A percentile compares a stretch with the other conserved stretches of the same genome.
phyloP scores from a whole-genome alignment of 2,888 invertebrate genomes.

The Scaptomyza tumidula region DNA sequence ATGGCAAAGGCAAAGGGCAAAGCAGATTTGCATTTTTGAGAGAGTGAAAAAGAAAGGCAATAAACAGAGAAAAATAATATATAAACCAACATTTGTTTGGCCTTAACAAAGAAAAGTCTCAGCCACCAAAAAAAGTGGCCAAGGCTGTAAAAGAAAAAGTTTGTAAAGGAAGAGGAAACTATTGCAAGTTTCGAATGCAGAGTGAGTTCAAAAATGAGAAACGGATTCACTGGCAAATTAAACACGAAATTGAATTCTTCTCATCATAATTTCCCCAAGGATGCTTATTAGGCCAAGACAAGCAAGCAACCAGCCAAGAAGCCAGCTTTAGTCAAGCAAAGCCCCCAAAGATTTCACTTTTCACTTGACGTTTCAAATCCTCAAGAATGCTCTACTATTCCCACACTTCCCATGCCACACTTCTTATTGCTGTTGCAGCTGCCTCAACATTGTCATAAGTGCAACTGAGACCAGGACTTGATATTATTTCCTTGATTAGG shows the following conservation, averaged over 20 bases:
- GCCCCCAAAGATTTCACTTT: conserved; percentile 64
- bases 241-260: conserved; percentile 79
- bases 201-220: conserved; percentile 37
- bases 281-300: conserved; percentile 65
- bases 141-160: conserved; percentile 18
- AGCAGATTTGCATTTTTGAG: conserved; percentile 63
- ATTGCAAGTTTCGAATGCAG: conserved; percentile 18
- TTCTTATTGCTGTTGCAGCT: conserved; percentile 12
- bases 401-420: not conserved
- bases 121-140: conserved; percentile 39
- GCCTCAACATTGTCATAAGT: conserved; percentile 65
- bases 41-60: conserved; percentile 4
- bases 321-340: conserved; percentile 29
- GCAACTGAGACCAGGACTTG: conserved; percentile 65
- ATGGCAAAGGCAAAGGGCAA: conserved; percentile 39
- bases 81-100: conserved; percentile 27
- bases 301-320: conserved; percentile 7
- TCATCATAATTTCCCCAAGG: conserved; percentile 81
- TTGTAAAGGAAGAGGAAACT: conserved; percentile 5
- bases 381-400: conserved; percentile 1
- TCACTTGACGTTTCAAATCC: conserved; percentile 44
- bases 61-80: conserved; percentile 8
- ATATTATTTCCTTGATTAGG: conserved; percentile 68
- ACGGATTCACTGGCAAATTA: conserved; percentile 76
- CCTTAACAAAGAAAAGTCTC: conserved; percentile 59